phyloP scores from a whole-genome alignment of 1,140 invertebrate genomes.

The Drosophila lini region DNA sequence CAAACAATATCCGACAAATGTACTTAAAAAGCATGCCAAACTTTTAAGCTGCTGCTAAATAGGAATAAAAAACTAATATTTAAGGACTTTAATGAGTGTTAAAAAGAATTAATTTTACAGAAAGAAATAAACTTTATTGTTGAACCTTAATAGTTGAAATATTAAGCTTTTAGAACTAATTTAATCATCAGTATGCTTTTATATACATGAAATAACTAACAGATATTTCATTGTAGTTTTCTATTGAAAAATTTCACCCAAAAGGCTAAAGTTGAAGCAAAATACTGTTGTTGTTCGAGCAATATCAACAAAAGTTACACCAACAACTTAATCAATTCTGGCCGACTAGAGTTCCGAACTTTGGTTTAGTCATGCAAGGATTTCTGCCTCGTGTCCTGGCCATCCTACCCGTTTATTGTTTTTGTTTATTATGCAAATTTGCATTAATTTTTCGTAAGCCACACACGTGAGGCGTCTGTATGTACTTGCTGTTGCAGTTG shows the following conservation, averaged over 20 bases:
- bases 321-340: conserved; percentile 44
- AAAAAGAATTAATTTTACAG: not conserved
- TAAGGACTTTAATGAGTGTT: not conserved
- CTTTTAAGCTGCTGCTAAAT: not conserved
- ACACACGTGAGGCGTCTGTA: conserved; percentile 56
- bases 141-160: not conserved
- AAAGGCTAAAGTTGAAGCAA: conserved; percentile 1
- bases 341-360: conserved; percentile 47
- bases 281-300: not conserved
- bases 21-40: not conserved
- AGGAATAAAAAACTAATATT: no score
- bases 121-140: not conserved
- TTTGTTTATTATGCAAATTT: conserved; percentile 81
- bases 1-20: not conserved
- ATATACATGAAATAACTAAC: not conserved
- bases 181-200: not conserved
- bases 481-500: conserved; percentile 26
- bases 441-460: conserved; percentile 68
- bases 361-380: conserved; percentile 63
- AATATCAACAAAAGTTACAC: conserved; percentile 18
- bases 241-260: not conserved
- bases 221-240: not conserved
- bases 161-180: not conserved
- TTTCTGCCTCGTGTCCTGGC: conserved; percentile 16
- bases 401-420: conserved; percentile 57